These are phyloP conservation scores for Phasia obesa DNA, from an alignment of 2,888 invertebrate genomes.

Conservation along the genomic window DNA sequence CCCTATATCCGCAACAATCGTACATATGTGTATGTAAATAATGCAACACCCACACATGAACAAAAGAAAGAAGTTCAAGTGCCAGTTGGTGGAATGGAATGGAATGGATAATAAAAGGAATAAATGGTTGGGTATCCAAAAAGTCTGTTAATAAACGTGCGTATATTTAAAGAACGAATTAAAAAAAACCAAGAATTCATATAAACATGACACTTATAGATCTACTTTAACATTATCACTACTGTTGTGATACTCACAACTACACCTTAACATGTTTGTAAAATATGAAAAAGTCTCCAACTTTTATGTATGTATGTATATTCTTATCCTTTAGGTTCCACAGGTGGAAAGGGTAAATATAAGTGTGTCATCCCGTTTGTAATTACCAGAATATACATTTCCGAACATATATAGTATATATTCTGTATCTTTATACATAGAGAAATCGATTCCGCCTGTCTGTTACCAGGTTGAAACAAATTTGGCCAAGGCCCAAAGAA, in stretches of 20 bases:
- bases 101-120: constrained; percentile 37
- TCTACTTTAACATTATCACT: constrained; percentile 70
- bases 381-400: too few species aligned
- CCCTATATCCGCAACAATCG: constrained; percentile 44
- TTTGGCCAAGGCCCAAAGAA: too few species aligned
- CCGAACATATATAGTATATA: too few species aligned
- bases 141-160: constrained; percentile 75
- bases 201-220: constrained; percentile 80
- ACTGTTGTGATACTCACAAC: constrained; percentile 18
- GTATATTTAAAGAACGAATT: constrained; percentile 79
- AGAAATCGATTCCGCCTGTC: too few species aligned
- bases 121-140: constrained; percentile 39
- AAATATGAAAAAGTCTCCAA: too few species aligned
- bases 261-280: constrained; percentile 28
- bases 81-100: constrained; percentile 52
- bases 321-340: too few species aligned
- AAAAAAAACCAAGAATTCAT: constrained; percentile 39
- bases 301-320: too few species aligned
- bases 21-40: constrained; percentile 53
- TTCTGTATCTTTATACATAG: too few species aligned
- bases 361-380: too few species aligned
- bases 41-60: constrained; percentile 64
- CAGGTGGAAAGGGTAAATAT: too few species aligned
- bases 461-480: too few species aligned
- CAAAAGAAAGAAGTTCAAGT: constrained; percentile 45